Percentiles rank a stretch among this genome's conserved stretches.
Conservation (phyloP, 2,888 invertebrate species). For the Apeira syringaria region DNA sequence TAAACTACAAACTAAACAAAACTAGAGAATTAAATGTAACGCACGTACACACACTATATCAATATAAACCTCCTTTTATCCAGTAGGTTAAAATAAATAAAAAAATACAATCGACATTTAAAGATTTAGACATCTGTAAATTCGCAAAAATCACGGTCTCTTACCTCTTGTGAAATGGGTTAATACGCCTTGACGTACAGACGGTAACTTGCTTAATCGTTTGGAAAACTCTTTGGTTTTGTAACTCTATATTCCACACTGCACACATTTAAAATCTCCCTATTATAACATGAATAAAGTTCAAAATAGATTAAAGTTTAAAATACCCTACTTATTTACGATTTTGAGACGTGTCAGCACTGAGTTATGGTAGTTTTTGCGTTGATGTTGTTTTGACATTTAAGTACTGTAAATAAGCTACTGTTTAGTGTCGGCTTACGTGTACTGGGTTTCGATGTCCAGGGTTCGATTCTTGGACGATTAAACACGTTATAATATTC, state of each 20-base stretch:
- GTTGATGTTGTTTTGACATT: slow-evolving; percentile 34
- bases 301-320: slow-evolving; percentile 19
- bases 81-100: no score
- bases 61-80: no score
- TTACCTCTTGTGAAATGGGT: slow-evolving; percentile 51
- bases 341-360: slow-evolving; percentile 23
- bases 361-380: slow-evolving; percentile 38
- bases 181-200: slow-evolving; percentile 67
- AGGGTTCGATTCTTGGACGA: slow-evolving; percentile 61
- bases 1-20: no score
- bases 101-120: no score
- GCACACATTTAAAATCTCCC: slow-evolving; percentile 34
- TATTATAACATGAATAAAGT: slow-evolving; percentile 23
- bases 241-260: slow-evolving; percentile 64
- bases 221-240: slow-evolving; percentile 73
- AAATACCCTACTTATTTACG: neutral
- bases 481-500: slow-evolving; percentile 53
- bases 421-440: slow-evolving; percentile 76
- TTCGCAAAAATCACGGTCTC: slow-evolving; percentile 39
- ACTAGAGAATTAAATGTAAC: no score
- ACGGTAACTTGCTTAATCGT: slow-evolving; percentile 71
- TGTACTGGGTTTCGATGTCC: slow-evolving; percentile 70
- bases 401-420: slow-evolving; percentile 61
- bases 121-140: neutral
- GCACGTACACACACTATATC: no score